These are phyloP conservation scores for Scelioninae gen. 2 DNA, from an alignment of 2,888 invertebrate genomes.

Conservation along the genomic window DNA sequence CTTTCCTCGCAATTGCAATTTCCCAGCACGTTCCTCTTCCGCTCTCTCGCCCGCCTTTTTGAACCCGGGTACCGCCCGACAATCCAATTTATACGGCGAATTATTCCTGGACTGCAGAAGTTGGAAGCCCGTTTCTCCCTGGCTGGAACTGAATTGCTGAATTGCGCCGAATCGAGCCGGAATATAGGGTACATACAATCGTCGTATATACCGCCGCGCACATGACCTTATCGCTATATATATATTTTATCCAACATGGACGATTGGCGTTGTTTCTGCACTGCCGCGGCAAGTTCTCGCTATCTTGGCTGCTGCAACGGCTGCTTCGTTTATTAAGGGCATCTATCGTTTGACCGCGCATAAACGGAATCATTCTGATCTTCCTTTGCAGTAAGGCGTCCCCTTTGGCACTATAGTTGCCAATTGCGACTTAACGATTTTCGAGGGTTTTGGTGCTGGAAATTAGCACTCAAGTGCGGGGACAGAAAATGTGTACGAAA, in stretches of 20 bases:
- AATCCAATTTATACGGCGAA: conserved; percentile 74
- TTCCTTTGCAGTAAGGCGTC: conserved; percentile 17
- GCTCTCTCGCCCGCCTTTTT: conserved; percentile 49
- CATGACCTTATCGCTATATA: conserved; percentile 49
- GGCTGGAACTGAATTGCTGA: conserved; percentile 55
- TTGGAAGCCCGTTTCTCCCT: conserved; percentile 52
- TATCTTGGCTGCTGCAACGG: conserved; percentile 22
- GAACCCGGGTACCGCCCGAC: conserved; percentile 63
- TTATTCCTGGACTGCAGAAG: conserved; percentile 67
- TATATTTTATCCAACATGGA: conserved; percentile 61
- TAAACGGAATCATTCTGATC: conserved; percentile 32
- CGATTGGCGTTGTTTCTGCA: conserved; percentile 57
- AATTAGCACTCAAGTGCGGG: too few species aligned
- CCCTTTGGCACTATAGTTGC: conserved; percentile 41
- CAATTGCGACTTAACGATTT: conserved; percentile 36
- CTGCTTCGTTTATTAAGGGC: too few species aligned
- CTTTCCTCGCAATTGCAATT: conserved; percentile 55
- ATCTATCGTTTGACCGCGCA: too few species aligned
- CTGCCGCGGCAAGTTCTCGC: conserved; percentile 19
- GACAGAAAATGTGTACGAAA: conserved; percentile 26
- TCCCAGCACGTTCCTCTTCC: conserved; percentile 62
- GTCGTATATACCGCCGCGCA: conserved; percentile 6
- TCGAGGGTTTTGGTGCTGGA: conserved; percentile 7
- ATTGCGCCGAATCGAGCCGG: conserved; percentile 51
- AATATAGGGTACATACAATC: conserved; percentile 36